Base-by-base conservation (phyloP, 2,113 vertebrate species). In the Camarhynchus parvulus region DNA sequence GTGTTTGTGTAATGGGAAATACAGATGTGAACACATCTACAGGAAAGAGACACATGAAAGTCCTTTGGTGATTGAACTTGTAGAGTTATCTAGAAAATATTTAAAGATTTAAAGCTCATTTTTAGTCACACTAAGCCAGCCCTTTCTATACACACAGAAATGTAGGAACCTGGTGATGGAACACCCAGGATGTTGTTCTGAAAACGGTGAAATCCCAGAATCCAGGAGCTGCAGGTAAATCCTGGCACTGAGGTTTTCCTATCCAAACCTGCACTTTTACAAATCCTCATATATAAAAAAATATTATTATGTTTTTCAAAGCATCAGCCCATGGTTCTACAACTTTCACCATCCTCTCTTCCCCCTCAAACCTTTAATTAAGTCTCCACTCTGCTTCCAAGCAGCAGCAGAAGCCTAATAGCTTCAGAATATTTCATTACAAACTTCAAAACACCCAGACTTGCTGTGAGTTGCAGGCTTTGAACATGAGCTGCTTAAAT, bases 401-500 rank as follows among this genome's bases (percentile, higher is more conserved):
- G 46, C 82, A 73, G 70, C 70, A 76, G 62, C 69, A 87, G 69
- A 66, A 87, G 61, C 8, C 58, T 64, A 64, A 92, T 28, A 53
- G 58, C 24, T 85, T 61, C 19, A 53, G 84, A 91, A 53, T 68
- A 61, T 76, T 92, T 88, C 35, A 75, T 85, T 69, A 49, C 55
- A 63, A 86, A 90, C 73, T 80, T 93, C 75, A 66, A 80, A 93
- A 62, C 14, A 19, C 37, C n/a, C 44, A 73, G 53, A 30, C 50
- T 73, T 0, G 0, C 70, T 72, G 41, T 10, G 55, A 95, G 75
- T 31, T 53, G 25, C 5, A 44, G 70, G 14, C 88, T 92, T 76
- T 86, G 94, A 97, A 91, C 31, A 87, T 0, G 15, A 87, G 61
- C 76, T 72, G 47, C 84, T 79, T 33, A 83, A 74, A 76, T 59